Conservation (phyloP, 37 sponge, comb jelly and placozoan genomes). For the Hexactinellida sp. region DNA sequence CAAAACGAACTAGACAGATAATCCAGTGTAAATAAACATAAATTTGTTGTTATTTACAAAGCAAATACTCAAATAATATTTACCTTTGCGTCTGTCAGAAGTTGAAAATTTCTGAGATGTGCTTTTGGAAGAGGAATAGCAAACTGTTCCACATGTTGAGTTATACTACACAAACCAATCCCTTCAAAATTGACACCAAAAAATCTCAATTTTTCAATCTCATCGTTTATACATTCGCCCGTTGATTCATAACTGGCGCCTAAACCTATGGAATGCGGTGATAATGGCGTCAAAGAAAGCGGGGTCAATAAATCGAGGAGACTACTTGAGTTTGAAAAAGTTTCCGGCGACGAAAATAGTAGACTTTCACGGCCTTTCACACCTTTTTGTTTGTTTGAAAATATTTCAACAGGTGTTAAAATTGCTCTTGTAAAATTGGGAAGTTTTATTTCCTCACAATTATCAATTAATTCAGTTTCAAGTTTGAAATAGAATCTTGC, state of each 20-base stretch:
- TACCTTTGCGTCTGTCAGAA: not conserved
- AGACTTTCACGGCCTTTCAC: not conserved
- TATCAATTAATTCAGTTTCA: not conserved
- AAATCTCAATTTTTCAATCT: not conserved
- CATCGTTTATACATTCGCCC: not conserved
- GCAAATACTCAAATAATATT: not conserved
- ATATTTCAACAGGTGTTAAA: not conserved
- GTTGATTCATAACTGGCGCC: not conserved
- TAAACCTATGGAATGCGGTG: not conserved
- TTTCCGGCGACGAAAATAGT: not conserved
- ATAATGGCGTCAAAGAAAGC: not conserved
- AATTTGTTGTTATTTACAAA: no score
- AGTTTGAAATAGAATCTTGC: not conserved
- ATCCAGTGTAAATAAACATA: no score
- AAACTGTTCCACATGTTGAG: not conserved
- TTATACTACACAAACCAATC: not conserved
- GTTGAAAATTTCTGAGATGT: not conserved
- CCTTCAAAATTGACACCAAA: not conserved
- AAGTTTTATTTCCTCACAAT: not conserved
- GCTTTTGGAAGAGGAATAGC: not conserved
- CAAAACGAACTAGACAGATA: no score
- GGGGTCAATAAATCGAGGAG: not conserved
- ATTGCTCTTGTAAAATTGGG: not conserved
- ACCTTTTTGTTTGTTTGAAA: not conserved
- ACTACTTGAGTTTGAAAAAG: constrained; percentile 6